Evolutionary conservation across 2,113 vertebrate species (phyloP), one percentile per base, ranked within the genome.

Genomic region (Hymenochirus boettgeri): DNA sequence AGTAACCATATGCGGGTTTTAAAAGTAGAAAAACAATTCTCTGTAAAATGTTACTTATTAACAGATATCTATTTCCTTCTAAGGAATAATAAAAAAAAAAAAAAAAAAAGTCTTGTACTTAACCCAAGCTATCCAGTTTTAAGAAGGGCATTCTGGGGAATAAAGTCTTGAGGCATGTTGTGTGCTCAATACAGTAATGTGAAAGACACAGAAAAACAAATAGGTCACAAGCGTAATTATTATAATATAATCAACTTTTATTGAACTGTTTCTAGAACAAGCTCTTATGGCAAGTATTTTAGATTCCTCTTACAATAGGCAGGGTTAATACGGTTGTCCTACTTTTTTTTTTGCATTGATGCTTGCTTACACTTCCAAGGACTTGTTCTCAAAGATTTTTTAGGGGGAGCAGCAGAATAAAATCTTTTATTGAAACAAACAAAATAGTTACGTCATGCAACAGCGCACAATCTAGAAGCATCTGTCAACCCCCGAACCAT

Each of bases 241-340:
- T 5, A 59, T 57, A 67, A 60, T 67, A 67, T 67, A 67, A 45
- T 53, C 46, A 66, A 50, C 53, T 66, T 48, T 67, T 67, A 67
- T 67, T 66, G 26, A 37, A 66, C 57, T n/a, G 65, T 60, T 15
- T 53, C n/a, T n/a, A 67, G 31, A 33, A 67, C 56, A 67, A 59
- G 56, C 56, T 10, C 57, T 67, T 23, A 17, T 23, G 31, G 64
- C 46, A 45, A 29, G 29, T 35, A 27, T 56, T 29, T 18, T 29
- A 56, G 54, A 59, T 59, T 67, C 64, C 55, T 23, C 9, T 67
- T 67, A 52, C 11, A 60, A 60, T 57, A 67, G 65, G 65, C 56
- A 67, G 33, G 47, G 27, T 42, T 45, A 29, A 35, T 17, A 57
- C 50, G 12, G 42, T 53, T 39, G 21, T 18, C 46, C 23, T 23